Evolutionary conservation across 2,797 vertebrate genomes (phyloP).

Genomic region (Astyanax mexicanus): DNA sequence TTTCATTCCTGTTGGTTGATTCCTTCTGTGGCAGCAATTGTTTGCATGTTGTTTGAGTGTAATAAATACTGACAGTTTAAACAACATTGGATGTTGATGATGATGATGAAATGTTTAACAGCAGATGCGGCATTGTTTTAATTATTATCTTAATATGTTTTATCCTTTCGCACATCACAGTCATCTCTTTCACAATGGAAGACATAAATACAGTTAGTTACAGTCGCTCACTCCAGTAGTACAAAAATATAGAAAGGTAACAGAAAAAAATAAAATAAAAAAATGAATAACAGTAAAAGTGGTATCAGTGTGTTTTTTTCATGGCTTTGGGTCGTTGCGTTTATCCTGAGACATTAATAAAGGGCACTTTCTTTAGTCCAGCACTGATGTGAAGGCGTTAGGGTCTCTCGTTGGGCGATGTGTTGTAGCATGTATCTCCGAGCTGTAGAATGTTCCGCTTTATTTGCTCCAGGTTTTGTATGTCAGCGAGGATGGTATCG

Average conservation of each 20-base stretch:
- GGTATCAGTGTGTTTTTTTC: background rate
- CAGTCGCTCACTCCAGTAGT: constrained; percentile 4
- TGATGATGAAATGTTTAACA: background rate
- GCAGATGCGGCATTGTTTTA: background rate
- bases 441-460: constrained; percentile 80
- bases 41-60: too few species aligned
- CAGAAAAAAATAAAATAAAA: background rate
- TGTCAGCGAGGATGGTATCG: constrained; percentile 80
- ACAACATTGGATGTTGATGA: too few species aligned
- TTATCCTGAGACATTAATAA: background rate
- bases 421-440: constrained; percentile 85
- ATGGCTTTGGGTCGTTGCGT: background rate
- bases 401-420: constrained; percentile 78
- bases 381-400: constrained; percentile 58
- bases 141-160: background rate
- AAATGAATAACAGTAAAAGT: background rate
- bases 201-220: constrained; percentile 48
- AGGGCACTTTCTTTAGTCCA: background rate
- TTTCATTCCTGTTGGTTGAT: too few species aligned
- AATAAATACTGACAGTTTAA: too few species aligned
- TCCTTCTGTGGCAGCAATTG: too few species aligned
- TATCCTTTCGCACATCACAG: constrained; percentile 38
- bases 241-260: constrained; percentile 25
- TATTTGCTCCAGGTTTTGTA: constrained; percentile 89
- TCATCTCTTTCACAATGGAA: constrained; percentile 1